phyloP scores from a whole-genome alignment of 2,888 invertebrate species.

The Chrysina gloriosa region DNA sequence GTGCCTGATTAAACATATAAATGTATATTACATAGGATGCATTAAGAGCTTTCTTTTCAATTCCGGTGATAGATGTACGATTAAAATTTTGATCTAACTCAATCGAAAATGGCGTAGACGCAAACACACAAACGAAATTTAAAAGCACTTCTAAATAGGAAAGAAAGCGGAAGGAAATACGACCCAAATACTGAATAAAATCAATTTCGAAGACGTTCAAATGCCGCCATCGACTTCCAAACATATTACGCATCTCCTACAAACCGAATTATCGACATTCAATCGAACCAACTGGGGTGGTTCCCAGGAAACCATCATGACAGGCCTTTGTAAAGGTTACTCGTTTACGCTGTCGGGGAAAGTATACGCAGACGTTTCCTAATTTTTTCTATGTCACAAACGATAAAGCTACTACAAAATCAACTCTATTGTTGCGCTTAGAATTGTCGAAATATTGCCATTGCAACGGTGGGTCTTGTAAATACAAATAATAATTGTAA shows the following conservation, averaged over 20 bases:
- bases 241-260: conserved; percentile 8
- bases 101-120: too few species aligned
- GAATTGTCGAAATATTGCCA: too few species aligned
- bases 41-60: too few species aligned
- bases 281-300: conserved; percentile 2
- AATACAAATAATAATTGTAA: too few species aligned
- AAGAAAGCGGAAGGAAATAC: neutral
- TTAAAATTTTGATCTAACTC: too few species aligned
- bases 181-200: conserved; percentile 10
- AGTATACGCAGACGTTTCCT: neutral
- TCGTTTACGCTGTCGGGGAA: neutral
- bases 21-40: too few species aligned
- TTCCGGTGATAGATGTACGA: too few species aligned
- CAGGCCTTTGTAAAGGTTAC: neutral
- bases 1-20: too few species aligned
- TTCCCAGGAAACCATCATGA: conserved; percentile 1
- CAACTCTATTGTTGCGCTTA: too few species aligned
- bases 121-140: neutral
- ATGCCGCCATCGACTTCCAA: neutral
- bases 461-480: too few species aligned
- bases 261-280: conserved; percentile 23
- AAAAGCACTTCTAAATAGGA: neutral
- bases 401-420: too few species aligned
- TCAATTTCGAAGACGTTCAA: conserved; percentile 4
- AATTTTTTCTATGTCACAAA: too few species aligned